phyloP scores from a whole-genome alignment of 2,797 vertebrate genomes.

The Macropodus opercularis region DNA sequence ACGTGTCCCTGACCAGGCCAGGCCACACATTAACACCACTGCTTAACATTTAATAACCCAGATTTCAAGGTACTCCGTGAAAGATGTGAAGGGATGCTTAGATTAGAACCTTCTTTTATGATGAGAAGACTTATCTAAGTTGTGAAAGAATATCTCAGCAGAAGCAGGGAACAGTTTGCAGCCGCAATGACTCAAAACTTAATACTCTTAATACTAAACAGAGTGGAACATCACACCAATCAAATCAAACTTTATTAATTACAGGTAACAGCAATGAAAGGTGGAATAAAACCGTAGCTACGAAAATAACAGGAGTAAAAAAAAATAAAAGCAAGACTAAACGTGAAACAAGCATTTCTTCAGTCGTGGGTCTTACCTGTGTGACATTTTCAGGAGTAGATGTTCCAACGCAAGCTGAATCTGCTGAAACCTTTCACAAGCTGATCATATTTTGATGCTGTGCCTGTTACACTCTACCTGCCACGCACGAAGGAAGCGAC shows the following conservation, averaged over 20 bases:
- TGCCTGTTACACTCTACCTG: constrained; percentile 37
- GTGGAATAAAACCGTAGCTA: no score
- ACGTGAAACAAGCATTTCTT: no score
- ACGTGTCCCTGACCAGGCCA: constrained; percentile 9
- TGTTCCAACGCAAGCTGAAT: constrained; percentile 1
- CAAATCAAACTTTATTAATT: no score
- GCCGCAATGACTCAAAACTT: no score
- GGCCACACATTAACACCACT: constrained; percentile 32
- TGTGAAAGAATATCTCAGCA: not conserved
- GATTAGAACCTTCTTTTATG: no score
- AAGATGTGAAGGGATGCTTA: not conserved
- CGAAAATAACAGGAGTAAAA: no score
- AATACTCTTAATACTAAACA: no score
- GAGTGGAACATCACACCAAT: no score
- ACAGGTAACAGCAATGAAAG: no score
- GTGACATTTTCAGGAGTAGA: no score
- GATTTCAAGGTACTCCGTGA: not conserved
- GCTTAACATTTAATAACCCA: constrained; percentile 12
- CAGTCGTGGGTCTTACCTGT: no score
- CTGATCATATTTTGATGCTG: constrained; percentile 7
- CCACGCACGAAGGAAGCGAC: constrained; percentile 15
- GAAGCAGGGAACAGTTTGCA: constrained; percentile 12
- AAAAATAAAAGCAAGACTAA: no score
- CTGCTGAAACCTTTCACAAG: constrained; percentile 15
- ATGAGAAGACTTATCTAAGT: not conserved